Evolutionary conservation across 2,888 invertebrate genomes (phyloP).

Genomic region (Leptinotarsa tumamoca): DNA sequence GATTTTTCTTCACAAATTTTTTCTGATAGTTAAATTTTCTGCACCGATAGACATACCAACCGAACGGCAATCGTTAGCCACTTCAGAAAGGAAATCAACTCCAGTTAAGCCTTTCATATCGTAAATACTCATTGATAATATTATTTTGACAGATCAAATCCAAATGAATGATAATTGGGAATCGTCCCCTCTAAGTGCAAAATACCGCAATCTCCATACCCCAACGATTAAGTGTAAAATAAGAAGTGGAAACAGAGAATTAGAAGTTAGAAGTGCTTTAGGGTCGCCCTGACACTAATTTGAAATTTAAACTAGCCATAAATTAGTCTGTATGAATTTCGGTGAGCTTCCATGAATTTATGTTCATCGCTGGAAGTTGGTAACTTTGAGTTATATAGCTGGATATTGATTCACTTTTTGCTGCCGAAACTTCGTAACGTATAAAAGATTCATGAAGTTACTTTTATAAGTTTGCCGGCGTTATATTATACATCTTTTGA

Average conservation of each 20-base stretch:
- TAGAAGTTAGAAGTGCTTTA: conserved; percentile 61
- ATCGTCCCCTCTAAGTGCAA: conserved; percentile 53
- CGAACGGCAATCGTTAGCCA: too few species aligned
- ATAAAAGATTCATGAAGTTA: conserved; percentile 50
- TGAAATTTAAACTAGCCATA: conserved; percentile 64
- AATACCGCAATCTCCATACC: conserved; percentile 54
- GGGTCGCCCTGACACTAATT: conserved; percentile 63
- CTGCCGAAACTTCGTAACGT: conserved; percentile 44
- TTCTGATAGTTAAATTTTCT: too few species aligned
- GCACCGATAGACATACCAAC: too few species aligned
- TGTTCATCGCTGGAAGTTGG: conserved; percentile 50
- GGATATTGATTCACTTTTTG: conserved; percentile 45
- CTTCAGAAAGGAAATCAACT: neutral
- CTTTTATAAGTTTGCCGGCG: conserved; percentile 39
- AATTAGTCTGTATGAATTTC: conserved; percentile 64
- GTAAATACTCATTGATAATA: conserved; percentile 35
- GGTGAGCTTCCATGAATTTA: conserved; percentile 56
- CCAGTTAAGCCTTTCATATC: conserved; percentile 1
- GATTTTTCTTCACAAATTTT: too few species aligned
- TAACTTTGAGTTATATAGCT: conserved; percentile 49
- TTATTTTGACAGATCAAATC: conserved; percentile 54
- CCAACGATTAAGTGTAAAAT: conserved; percentile 57
- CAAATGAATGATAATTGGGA: conserved; percentile 59
- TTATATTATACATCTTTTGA: conserved; percentile 35
- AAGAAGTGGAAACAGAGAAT: conserved; percentile 60